Conservation (phyloP, 1,140 invertebrate species). For the Pogonus chalceus region DNA sequence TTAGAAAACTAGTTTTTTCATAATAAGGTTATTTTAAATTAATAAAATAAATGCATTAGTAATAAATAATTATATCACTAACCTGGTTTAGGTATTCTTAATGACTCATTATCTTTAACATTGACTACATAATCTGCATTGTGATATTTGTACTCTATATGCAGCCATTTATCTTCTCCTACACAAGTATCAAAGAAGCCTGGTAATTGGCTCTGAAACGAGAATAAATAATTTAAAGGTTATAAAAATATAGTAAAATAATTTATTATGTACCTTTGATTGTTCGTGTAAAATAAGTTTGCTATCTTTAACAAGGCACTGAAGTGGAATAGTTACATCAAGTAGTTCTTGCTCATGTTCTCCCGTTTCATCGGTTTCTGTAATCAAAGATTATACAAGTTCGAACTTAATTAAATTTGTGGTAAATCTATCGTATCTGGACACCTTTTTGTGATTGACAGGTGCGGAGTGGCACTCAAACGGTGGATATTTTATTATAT, state of each 20-base stretch:
- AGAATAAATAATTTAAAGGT: slow-evolving; percentile 17
- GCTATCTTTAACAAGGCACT: slow-evolving; percentile 88
- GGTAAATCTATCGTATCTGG: too few relatives aligned
- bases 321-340: slow-evolving; percentile 86
- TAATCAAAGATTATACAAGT: slow-evolving; percentile 8
- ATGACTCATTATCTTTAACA: slow-evolving; percentile 64
- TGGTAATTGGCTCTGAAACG: slow-evolving; percentile 77
- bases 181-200: slow-evolving; percentile 96
- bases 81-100: slow-evolving; percentile 59
- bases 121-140: slow-evolving; percentile 67
- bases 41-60: too few relatives aligned
- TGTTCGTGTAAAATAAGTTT: slow-evolving; percentile 74
- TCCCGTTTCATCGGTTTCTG: slow-evolving; percentile 28
- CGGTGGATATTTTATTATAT: too few relatives aligned
- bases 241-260: slow-evolving; percentile 13
- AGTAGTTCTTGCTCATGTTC: slow-evolving; percentile 53
- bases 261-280: slow-evolving; percentile 60
- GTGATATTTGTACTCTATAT: slow-evolving; percentile 78
- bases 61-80: slow-evolving; percentile 21
- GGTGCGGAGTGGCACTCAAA: too few relatives aligned
- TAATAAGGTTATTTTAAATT: too few relatives aligned
- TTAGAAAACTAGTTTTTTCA: too few relatives aligned
- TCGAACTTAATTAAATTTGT: background rate
- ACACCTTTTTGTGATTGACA: too few relatives aligned
- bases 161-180: slow-evolving; percentile 83